Conservation (phyloP, 2,797 vertebrate genomes). For the Myotis findleyi region DNA sequence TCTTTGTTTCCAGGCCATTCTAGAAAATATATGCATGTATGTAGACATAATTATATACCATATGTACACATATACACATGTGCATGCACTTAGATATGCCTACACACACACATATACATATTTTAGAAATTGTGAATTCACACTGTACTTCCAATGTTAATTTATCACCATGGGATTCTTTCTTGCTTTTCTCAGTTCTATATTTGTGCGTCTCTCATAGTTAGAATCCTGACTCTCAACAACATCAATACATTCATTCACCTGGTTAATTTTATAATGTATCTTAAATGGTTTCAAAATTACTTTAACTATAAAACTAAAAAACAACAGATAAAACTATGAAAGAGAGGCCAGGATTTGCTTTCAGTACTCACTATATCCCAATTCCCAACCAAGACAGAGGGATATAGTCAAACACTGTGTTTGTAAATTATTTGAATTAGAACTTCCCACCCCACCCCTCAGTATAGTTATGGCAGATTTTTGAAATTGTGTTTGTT, state of each 20-base stretch:
- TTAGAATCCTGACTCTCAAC: not conserved
- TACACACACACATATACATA: not conserved
- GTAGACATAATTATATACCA: not conserved
- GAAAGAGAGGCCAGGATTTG: not conserved
- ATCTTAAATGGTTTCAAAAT: not conserved
- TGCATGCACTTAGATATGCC: not conserved
- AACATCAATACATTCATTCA: not conserved
- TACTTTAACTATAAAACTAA: not conserved
- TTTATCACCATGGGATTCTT: not conserved
- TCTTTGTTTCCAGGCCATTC: not conserved
- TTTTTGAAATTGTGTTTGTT: not conserved
- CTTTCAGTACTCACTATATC: not conserved
- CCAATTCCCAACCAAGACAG: not conserved
- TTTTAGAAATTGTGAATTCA: slow-evolving; percentile 15
- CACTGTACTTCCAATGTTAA: not conserved
- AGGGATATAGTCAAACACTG: not conserved
- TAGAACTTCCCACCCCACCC: not conserved
- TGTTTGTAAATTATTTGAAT: not conserved
- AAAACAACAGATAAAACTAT: slow-evolving; percentile 17
- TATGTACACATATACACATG: not conserved
- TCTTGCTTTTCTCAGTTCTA: not conserved
- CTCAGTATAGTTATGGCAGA: not conserved
- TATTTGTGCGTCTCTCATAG: not conserved
- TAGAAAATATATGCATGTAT: not conserved
- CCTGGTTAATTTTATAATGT: not conserved